Evolutionary conservation across 2,113 vertebrate genomes (phyloP), one percentile per base, ranked within the genome.

Genomic region (Ursus arctos): DNA sequence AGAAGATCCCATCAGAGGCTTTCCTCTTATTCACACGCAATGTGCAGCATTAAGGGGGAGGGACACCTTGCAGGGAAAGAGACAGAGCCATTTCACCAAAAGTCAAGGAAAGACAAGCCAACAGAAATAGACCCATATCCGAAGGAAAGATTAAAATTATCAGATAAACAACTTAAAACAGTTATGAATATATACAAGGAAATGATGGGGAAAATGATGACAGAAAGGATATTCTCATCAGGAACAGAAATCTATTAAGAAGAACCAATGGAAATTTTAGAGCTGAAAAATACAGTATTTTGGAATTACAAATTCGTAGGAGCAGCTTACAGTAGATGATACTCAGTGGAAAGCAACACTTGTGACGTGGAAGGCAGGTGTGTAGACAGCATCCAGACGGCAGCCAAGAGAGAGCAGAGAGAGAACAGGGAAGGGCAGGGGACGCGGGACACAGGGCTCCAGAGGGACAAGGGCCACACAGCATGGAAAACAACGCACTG

Each of bases 401-500:
- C 14, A 74, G 18, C 4, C 11, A 15, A 83, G 10, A 47, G 6
- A 18, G n/a, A 7, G 55, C 16, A 49, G 33, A 9, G 82, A 1
- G 1, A 12, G 40, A 14, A 1, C n/a, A 19, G 59, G n/a, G 16
- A 19, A 36, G 47, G 18, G 6, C 6, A 6, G 15, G 16, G 14
- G 19, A n/a, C 43, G 12, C 2, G 7, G 61, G 79, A 31, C 18
- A 4, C 12, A 0, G 40, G 40, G 59, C 15, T 21, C 53, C 28
- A 2, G 2, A 40, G 21, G 4, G 43, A 6, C 26, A 40, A 6
- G 4, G 7, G 11, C 21, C n/a, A 7, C 4, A 4, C 43, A 26
- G 40, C 63, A 33, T 0, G 10, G 47, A 47, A 1, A 2, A 21
- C 0, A 2, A 21, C 0, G 24, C 14, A 0, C 33, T 0, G 40